A percentile compares a stretch with the other conserved stretches of the same genome.
Evolutionary conservation across 2,888 invertebrate species (phyloP).

Genomic region (Xestoiulus laeticollis): DNA sequence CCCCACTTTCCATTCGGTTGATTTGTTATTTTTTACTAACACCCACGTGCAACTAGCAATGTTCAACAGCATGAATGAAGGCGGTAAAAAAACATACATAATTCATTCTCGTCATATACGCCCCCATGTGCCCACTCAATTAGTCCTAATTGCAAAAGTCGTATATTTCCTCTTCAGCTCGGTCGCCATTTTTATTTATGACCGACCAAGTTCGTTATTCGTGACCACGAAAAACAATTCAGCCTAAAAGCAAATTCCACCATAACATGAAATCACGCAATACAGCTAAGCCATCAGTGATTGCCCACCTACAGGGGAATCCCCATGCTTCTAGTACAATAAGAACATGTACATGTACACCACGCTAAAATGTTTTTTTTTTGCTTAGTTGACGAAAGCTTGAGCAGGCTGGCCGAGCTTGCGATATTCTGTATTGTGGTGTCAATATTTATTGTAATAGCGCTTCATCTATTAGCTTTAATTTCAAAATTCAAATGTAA

Average conservation of each 20-base stretch:
- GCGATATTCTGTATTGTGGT: no score
- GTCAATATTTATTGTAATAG: no score
- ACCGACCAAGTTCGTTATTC: neutral
- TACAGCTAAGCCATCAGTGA: neutral
- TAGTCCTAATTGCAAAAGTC: neutral
- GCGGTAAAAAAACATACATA: neutral
- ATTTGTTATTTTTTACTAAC: neutral
- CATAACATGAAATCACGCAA: neutral
- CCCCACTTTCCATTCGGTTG: neutral
- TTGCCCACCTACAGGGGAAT: neutral
- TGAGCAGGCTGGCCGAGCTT: no score
- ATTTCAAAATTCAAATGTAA: no score
- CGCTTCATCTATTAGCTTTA: no score
- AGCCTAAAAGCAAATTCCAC: no score
- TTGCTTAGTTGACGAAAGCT: no score
- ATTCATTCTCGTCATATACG: neutral
- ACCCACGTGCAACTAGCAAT: neutral
- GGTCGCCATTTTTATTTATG: neutral
- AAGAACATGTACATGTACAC: neutral
- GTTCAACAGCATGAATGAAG: neutral
- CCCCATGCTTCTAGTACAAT: neutral
- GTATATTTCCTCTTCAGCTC: neutral
- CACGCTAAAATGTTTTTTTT: no score
- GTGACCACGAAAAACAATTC: neutral
- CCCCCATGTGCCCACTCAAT: neutral